These are phyloP conservation scores for Antedon mediterranea DNA, from an alignment of 53 echinoderm and acorn worm species.

Conservation along the genomic window DNA sequence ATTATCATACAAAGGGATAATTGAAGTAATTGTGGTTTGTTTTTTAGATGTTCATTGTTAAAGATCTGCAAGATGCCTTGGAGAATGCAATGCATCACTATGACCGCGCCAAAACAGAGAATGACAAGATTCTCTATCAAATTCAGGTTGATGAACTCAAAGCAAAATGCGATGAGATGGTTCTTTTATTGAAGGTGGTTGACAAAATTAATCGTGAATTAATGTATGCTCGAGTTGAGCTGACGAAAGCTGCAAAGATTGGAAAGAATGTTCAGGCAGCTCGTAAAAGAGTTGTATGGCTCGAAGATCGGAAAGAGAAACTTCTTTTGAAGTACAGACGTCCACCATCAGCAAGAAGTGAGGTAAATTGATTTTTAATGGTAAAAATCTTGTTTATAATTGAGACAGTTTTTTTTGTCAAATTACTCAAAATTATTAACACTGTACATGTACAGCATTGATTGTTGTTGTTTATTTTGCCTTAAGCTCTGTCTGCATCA, in stretches of 20 bases:
- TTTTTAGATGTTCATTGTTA: conserved; percentile 42
- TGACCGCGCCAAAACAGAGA: conserved; percentile 22
- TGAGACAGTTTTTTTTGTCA: too few relatives aligned
- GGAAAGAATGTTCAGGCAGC: conserved; percentile 51
- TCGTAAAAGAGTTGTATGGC: conserved; percentile 63
- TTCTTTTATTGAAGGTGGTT: conserved; percentile 79
- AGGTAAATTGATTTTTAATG: neutral
- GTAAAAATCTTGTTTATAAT: too few relatives aligned
- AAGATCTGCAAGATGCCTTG: conserved; percentile 62
- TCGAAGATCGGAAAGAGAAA: conserved; percentile 80
- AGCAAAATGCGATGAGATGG: conserved; percentile 78
- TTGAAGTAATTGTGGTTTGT: too few relatives aligned
- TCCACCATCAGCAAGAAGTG: neutral
- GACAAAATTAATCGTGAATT: conserved; percentile 77
- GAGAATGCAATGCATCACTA: conserved; percentile 59
- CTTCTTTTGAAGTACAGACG: conserved; percentile 50
- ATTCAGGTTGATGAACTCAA: conserved; percentile 57
- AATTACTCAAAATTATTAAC: too few relatives aligned
- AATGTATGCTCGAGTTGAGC: conserved; percentile 64
- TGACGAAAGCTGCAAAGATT: conserved; percentile 29
- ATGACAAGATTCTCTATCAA: conserved; percentile 35
- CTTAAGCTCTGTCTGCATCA: too few relatives aligned
- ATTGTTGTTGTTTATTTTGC: too few relatives aligned
- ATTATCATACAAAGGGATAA: too few relatives aligned
- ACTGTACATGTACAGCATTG: too few relatives aligned